Base-by-base conservation (phyloP, 2,797 vertebrate species). In the Novumbra hubbsi region DNA sequence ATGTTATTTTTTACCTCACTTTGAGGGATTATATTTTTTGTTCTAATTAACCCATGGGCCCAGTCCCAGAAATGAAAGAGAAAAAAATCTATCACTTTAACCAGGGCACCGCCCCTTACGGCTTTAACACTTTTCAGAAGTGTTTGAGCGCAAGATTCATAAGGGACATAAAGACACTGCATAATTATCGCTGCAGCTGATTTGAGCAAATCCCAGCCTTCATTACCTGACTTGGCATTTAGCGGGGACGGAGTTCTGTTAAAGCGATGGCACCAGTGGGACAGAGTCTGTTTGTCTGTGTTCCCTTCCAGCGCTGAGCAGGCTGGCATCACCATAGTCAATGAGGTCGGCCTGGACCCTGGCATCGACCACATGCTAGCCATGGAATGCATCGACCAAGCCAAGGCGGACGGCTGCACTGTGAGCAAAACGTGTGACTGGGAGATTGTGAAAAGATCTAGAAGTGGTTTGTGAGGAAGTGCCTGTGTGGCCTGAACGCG, bases 321-420 rank as follows among this genome's bases (percentile, higher is more conserved):
- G 71, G 96, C 96, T 62, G 96, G 96, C 73, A 94, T 98, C 87
- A 96, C 94, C 34, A 91, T 98, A 38, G 78, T 98, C 76, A 96
- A 96, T 0, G 97, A 98, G 93, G 88, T 97, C 90, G 98, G 98
- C 79, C 87, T 98, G 93, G 98, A 99, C 89, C 98, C 97, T 34
- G 97, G 97, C 69, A 96, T 99, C 32, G 97, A 99, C 81, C 97
- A 98, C 88, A 98, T 99, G 97, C 77, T 99, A 90, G 98, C 98
- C 0, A 98, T 98, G 96, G 95, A 98, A 83, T 97, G 96, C n/a
- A 97, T 99, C 77, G 94, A 99, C 84, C 95, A 95, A 78, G 97
- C 96, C 7, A 97, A 95, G 87, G 95, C 95, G 77, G 94, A 95
- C 49, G 96, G 96, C 84, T 97, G 96, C 86, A 94, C 86, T 76